Conservation (phyloP, 1,140 invertebrate genomes). For the Ganaspis sp. region DNA sequence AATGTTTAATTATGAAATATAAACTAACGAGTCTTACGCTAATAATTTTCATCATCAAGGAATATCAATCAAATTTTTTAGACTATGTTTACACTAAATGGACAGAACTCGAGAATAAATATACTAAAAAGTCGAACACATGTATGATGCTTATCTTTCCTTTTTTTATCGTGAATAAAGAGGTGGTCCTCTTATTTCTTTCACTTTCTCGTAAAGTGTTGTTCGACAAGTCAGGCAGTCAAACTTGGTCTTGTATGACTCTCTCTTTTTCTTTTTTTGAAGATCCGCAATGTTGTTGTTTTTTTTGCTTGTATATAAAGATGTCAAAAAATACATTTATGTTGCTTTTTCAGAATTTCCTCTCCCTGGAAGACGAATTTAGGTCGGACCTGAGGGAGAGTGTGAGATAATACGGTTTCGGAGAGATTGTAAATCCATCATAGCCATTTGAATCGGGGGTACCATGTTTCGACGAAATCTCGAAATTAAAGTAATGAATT, state of each 20-base stretch:
- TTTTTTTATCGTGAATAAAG: constrained; percentile 7
- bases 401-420: constrained; percentile 72
- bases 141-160: constrained; percentile 7
- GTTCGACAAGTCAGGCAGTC: constrained; percentile 48
- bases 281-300: background rate
- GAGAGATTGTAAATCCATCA: constrained; percentile 77
- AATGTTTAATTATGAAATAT: too few relatives aligned
- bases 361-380: background rate
- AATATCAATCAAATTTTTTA: background rate
- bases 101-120: background rate
- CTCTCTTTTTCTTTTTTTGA: background rate
- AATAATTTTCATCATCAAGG: too few relatives aligned
- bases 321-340: constrained; percentile 12
- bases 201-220: constrained; percentile 54
- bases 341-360: background rate
- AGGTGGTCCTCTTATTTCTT: constrained; percentile 50
- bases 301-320: background rate
- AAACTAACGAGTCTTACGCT: too few relatives aligned
- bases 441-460: constrained; percentile 66
- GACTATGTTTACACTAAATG: constrained; percentile 7
- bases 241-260: constrained; percentile 14
- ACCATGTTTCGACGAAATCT: constrained; percentile 59
- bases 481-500: constrained; percentile 76
- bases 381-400: constrained; percentile 35
- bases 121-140: constrained; percentile 8